Conservation (phyloP, 2,113 vertebrate genomes). For the Bubo blakistoni region DNA sequence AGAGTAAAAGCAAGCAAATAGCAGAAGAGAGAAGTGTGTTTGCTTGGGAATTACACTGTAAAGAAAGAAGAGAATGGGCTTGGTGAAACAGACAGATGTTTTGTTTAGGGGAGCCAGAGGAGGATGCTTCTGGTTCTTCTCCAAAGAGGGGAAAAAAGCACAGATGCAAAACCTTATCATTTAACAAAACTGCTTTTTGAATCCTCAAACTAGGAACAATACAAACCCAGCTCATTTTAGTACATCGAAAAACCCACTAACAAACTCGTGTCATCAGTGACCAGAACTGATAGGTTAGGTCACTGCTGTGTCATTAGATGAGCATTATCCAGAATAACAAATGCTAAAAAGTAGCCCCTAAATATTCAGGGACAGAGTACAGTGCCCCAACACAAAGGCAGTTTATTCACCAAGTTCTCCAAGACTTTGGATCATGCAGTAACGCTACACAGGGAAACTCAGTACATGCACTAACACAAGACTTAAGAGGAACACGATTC, state of each 20-base stretch:
- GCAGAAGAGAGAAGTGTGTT: constrained; percentile 13
- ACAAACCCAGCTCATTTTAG: neutral
- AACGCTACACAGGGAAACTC: neutral
- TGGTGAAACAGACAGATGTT: constrained; percentile 24
- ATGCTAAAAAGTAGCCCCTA: neutral
- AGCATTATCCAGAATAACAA: neutral
- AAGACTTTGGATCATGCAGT: neutral
- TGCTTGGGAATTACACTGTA: constrained; percentile 18
- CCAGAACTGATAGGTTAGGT: neutral
- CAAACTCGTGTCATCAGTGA: neutral
- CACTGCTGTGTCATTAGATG: neutral
- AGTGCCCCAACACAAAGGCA: neutral
- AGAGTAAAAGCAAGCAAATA: constrained; percentile 34
- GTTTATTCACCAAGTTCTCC: neutral
- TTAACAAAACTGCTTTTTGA: neutral
- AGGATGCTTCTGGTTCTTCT: constrained; percentile 16
- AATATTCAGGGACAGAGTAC: neutral
- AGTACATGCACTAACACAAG: neutral
- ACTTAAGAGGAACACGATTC: neutral
- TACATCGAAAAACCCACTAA: neutral
- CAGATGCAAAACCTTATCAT: neutral
- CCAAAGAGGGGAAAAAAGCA: neutral
- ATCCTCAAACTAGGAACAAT: neutral
- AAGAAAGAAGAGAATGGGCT: neutral
- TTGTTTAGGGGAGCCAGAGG: neutral